These are phyloP conservation scores for Helicoverpa assulta DNA, from an alignment of 2,888 invertebrate genomes.

Conservation along the genomic window DNA sequence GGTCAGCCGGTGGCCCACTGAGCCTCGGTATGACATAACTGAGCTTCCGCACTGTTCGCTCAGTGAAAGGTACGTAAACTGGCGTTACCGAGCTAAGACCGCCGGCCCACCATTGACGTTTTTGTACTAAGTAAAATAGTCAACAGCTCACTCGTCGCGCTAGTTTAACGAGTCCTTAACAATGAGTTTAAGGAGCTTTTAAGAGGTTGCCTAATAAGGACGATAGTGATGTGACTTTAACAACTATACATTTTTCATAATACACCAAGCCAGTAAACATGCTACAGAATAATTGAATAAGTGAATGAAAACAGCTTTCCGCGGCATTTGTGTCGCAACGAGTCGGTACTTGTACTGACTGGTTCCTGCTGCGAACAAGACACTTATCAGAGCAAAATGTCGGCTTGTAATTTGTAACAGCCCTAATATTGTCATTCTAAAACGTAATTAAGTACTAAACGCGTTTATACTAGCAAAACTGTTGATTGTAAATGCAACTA, in stretches of 20 bases:
- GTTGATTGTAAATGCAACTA: slow-evolving; percentile 27
- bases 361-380: slow-evolving; percentile 66
- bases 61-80: slow-evolving; percentile 76
- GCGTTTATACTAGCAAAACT: slow-evolving; percentile 44
- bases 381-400: slow-evolving; percentile 68
- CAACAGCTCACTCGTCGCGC: slow-evolving; percentile 34
- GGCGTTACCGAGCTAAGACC: slow-evolving; percentile 38
- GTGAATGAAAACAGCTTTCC: slow-evolving; percentile 73
- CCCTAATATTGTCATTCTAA: slow-evolving; percentile 59
- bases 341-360: slow-evolving; percentile 59
- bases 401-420: slow-evolving; percentile 54
- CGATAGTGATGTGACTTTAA: slow-evolving; percentile 32
- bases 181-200: slow-evolving; percentile 43
- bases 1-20: slow-evolving; percentile 88
- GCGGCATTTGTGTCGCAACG: slow-evolving; percentile 72
- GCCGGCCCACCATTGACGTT: slow-evolving; percentile 44
- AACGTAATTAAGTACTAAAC: slow-evolving; percentile 51
- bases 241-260: slow-evolving; percentile 19
- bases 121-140: slow-evolving; percentile 53
- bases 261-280: slow-evolving; percentile 34
- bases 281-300: slow-evolving; percentile 58
- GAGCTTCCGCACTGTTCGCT: slow-evolving; percentile 83
- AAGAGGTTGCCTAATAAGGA: slow-evolving; percentile 44
- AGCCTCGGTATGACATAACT: slow-evolving; percentile 83
- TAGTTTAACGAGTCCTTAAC: slow-evolving; percentile 35